Conservation (phyloP, 2,113 vertebrate species). For the Grantiella picta region DNA sequence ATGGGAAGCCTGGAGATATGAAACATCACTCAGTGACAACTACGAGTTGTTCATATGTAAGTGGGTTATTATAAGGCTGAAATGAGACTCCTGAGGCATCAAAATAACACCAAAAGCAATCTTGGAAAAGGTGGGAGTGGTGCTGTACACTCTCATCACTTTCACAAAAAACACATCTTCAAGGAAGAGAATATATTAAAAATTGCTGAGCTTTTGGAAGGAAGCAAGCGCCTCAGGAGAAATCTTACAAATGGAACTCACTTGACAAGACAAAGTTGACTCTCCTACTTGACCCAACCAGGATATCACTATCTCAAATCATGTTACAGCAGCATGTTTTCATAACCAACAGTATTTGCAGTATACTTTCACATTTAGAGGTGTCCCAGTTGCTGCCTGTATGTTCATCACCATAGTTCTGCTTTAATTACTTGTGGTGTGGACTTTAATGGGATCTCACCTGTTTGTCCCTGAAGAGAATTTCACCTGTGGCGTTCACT, state of each 20-base stretch:
- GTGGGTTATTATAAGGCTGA: constrained; percentile 2
- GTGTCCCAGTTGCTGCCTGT: neutral
- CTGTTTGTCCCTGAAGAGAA: neutral
- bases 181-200: constrained; percentile 29
- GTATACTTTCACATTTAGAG: neutral
- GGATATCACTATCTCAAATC: neutral
- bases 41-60: neutral
- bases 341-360: neutral
- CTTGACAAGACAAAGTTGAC: neutral
- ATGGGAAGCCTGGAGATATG: constrained; percentile 10
- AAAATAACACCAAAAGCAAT: neutral
- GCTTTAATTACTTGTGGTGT: neutral
- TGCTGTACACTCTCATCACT: neutral
- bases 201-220: neutral
- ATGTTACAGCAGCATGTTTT: neutral
- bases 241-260: neutral
- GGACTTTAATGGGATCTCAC: neutral
- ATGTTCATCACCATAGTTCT: neutral
- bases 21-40: constrained; percentile 1
- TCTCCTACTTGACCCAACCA: constrained; percentile 4
- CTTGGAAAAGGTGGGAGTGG: neutral
- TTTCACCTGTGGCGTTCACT: neutral
- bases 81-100: constrained; percentile 9
- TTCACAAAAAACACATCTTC: constrained; percentile 2
- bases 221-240: neutral